Evolutionary conservation across 2,113 vertebrate species (phyloP), one percentile per base, ranked within the genome.

Genomic region (Panthera leo): DNA sequence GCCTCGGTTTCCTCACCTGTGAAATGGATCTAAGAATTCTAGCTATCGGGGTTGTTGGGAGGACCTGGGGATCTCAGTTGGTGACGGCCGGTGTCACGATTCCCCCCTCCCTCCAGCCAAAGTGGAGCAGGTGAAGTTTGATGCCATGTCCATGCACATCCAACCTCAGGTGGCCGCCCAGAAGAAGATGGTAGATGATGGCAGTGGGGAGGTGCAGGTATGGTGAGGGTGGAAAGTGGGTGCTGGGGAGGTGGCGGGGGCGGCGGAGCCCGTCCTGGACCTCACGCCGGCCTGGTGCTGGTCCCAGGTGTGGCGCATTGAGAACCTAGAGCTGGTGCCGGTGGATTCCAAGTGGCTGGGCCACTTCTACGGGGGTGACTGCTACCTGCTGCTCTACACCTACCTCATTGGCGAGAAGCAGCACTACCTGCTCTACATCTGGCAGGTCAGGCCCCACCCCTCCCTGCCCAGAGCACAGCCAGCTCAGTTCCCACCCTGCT

Each of bases 101-200:
- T 14, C 36, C 16, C 16, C 45, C 14, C 25, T n/a, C 39, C 18
- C 58, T 29, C 0, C 21, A 99, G 99, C 99, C 97, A 99, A 99
- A 95, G 99, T 99, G 89, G 99, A 99, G 76, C 99, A 99, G 97
- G 98, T 99, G 83, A 99, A 99, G 98, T 99, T 99, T 84, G 99
- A 99, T 0, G 99, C 98, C 25, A 98, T 87, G 5, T 99, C 99
- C 0, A 98, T 99, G 98, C 99, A 99, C 0, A 98, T 99, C 83
- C 98, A 98, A 84, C 99, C 99, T 18, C 98, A 99, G 89, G 5
- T 99, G 84, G 99, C 99, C 0, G 99, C 99, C 34, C 98, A 99
- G 98, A 98, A 99, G 97, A 99, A 99, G 97, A 99, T 99, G 99
- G 99, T 99, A 83, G 99, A 99, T 3, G 99, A 99, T 1, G 99